phyloP scores from a whole-genome alignment of 2,797 vertebrate species.

The Ctenosaura bakeri region DNA sequence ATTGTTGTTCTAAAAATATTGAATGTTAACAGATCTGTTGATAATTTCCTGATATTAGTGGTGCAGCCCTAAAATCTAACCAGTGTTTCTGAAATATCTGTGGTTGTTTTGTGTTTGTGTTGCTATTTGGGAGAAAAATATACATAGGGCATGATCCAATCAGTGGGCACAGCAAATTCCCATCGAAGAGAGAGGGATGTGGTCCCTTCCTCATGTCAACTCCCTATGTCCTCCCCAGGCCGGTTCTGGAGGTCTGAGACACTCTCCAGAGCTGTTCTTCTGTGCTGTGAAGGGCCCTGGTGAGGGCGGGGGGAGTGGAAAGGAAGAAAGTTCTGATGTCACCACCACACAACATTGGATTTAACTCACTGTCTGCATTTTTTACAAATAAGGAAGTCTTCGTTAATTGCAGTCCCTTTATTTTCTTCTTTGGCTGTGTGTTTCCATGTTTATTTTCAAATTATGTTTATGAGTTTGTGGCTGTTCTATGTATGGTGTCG shows the following conservation, averaged over 20 bases:
- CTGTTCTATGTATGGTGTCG: slow-evolving; percentile 27
- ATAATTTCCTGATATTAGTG: background rate
- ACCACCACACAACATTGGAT: background rate
- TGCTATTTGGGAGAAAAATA: background rate
- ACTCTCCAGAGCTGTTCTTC: background rate
- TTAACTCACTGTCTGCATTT: background rate
- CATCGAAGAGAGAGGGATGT: no score
- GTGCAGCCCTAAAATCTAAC: background rate
- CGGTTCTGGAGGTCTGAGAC: background rate
- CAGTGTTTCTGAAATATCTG: background rate
- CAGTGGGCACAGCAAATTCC: background rate
- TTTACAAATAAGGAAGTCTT: background rate
- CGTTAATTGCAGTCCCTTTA: background rate
- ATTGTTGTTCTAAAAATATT: background rate
- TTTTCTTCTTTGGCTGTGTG: slow-evolving; percentile 53
- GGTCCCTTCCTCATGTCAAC: background rate
- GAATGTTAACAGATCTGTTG: background rate
- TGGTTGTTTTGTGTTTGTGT: background rate
- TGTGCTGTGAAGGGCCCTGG: background rate
- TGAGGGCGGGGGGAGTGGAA: background rate
- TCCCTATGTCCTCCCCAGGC: background rate
- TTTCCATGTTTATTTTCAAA: slow-evolving; percentile 41
- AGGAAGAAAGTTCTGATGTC: background rate
- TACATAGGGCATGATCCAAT: background rate
- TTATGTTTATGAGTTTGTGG: slow-evolving; percentile 27